Percentiles rank a stretch among this genome's conserved stretches.
Evolutionary conservation across 2,797 vertebrate genomes (phyloP).

Genomic region (Artibeus lituratus): DNA sequence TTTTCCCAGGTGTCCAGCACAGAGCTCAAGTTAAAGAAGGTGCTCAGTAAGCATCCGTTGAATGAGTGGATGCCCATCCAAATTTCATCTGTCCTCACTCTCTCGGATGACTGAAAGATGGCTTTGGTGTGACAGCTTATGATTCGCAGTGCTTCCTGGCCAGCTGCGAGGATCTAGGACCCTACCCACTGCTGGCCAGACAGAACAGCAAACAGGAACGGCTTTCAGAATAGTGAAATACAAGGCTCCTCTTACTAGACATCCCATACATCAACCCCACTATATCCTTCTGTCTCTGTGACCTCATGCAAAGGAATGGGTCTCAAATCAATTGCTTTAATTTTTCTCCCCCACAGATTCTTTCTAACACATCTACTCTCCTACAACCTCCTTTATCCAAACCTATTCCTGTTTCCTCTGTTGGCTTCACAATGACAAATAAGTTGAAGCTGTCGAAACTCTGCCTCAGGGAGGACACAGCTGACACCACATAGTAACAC

Average conservation of each 20-base stretch:
- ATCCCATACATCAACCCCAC: not conserved
- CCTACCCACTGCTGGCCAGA: not conserved
- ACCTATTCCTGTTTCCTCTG: not conserved
- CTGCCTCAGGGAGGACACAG: not conserved
- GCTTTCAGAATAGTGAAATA: not conserved
- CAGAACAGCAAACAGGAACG: not conserved
- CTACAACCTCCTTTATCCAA: not conserved
- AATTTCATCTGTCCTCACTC: not conserved
- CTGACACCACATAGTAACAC: not conserved
- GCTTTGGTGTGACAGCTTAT: not conserved
- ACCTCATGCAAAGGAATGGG: not conserved
- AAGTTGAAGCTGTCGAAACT: not conserved
- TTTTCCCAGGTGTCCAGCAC: not conserved
- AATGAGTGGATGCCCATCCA: not conserved
- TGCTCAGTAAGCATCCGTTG: not conserved
- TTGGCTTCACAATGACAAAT: conserved; percentile 9
- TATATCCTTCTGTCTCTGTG: not conserved
- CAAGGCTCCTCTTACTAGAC: not conserved
- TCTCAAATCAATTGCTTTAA: not conserved
- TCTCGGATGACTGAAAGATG: not conserved
- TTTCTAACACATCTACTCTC: conserved; percentile 5
- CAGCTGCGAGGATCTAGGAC: no score
- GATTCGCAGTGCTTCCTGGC: not conserved
- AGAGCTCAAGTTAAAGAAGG: not conserved
- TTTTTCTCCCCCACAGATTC: not conserved